phyloP scores from a whole-genome alignment of 2,113 vertebrate species.

The Polypterus senegalus region DNA sequence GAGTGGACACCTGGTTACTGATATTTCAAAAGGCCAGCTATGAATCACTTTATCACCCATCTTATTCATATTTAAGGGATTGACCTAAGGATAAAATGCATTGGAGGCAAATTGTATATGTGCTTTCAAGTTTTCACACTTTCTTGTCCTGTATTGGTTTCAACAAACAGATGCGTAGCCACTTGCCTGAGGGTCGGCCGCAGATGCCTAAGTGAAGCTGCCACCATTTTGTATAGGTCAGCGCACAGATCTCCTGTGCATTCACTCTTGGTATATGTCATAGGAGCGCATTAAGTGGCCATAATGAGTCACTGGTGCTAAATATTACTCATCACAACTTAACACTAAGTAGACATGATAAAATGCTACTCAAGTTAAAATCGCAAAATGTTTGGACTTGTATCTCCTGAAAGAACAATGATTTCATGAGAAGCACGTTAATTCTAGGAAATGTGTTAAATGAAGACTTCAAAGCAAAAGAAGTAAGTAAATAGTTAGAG shows the following conservation, averaged over 20 bases:
- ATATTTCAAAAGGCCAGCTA: conserved; percentile 26
- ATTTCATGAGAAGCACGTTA: no score
- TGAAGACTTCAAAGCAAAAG: no score
- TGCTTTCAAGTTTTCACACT: neutral
- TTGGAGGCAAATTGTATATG: neutral
- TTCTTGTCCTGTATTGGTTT: conserved; percentile 12
- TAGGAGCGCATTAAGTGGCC: conserved; percentile 6
- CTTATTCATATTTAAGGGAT: conserved; percentile 7
- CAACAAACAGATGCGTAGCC: conserved; percentile 7
- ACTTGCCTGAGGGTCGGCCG: conserved; percentile 11
- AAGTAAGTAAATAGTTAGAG: no score
- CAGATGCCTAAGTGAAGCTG: neutral
- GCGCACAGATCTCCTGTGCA: conserved; percentile 10
- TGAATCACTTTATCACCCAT: conserved; percentile 24
- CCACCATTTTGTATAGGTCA: conserved; percentile 5
- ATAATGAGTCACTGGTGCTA: conserved; percentile 29
- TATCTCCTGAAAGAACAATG: no score
- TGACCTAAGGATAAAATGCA: conserved; percentile 8
- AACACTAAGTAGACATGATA: conserved; percentile 3
- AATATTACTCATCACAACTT: conserved; percentile 5
- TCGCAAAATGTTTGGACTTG: neutral
- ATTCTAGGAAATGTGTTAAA: no score
- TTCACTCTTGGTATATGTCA: conserved; percentile 14
- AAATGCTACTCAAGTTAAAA: neutral
- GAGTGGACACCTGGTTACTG: conserved; percentile 13